A percentile compares a stretch with the other conserved stretches of the same genome.
Evolutionary conservation across 1,140 invertebrate species (phyloP).

Genomic region (Cylas formicarius): DNA sequence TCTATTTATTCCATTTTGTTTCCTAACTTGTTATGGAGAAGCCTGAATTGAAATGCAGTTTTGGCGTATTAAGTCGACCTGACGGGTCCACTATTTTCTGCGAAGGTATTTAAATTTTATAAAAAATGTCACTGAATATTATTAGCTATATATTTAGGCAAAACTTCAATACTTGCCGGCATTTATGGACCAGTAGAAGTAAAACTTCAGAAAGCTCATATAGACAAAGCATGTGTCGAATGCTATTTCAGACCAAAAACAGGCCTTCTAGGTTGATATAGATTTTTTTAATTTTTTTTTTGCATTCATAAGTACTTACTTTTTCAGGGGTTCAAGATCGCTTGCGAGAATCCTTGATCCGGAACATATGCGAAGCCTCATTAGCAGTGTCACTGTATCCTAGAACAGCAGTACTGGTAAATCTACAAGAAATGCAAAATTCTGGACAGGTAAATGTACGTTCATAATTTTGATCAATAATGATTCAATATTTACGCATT

Average conservation of each 20-base stretch:
- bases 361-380: conserved; percentile 66
- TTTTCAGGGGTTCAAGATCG: conserved; percentile 59
- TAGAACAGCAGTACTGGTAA: conserved; percentile 65
- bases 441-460: conserved; percentile 62
- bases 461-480: conserved; percentile 7
- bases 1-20: too few species aligned
- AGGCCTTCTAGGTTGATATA: conserved; percentile 65
- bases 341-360: conserved; percentile 66
- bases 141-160: conserved; percentile 50
- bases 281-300: conserved; percentile 18
- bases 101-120: conserved; percentile 48
- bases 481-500: conserved; percentile 15
- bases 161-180: conserved; percentile 66
- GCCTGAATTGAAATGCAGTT: conserved; percentile 53
- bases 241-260: conserved; percentile 68
- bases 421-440: conserved; percentile 82
- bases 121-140: conserved; percentile 12
- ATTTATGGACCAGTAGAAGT: conserved; percentile 81
- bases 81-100: conserved; percentile 69
- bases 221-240: conserved; percentile 73
- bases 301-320: too few species aligned
- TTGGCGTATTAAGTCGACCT: conserved; percentile 60
- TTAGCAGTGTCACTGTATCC: conserved; percentile 66
- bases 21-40: too few species aligned
- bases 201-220: conserved; percentile 65